Evolutionary conservation across 2,113 vertebrate genomes (phyloP).

Genomic region (Aix galericulata): DNA sequence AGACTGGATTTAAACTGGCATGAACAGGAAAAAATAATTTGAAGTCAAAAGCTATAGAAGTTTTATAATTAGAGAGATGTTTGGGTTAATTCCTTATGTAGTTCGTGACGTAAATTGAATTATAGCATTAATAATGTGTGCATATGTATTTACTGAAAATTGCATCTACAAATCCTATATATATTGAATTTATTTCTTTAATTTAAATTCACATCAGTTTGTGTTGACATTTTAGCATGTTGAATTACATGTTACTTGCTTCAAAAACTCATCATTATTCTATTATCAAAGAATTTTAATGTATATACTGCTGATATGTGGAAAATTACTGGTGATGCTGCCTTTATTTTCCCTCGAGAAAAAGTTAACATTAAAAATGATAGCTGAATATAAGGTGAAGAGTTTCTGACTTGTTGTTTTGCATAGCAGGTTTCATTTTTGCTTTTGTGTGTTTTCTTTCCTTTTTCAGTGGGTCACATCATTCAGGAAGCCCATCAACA

Average conservation of each 20-base stretch:
- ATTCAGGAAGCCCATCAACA: conserved; percentile 89
- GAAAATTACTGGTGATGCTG: neutral
- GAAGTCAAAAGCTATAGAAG: neutral
- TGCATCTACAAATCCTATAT: neutral
- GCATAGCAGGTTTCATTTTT: neutral
- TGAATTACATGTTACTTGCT: neutral
- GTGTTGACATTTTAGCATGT: neutral
- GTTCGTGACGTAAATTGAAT: neutral
- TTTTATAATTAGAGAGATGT: neutral
- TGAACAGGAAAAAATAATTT: neutral
- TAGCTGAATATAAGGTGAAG: neutral
- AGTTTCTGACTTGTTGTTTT: neutral
- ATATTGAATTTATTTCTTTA: neutral
- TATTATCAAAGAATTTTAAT: neutral
- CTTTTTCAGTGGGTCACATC: conserved; percentile 88
- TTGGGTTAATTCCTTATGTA: neutral
- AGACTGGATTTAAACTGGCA: neutral
- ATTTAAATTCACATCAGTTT: neutral
- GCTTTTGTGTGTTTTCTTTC: conserved; percentile 28
- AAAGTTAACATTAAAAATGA: neutral
- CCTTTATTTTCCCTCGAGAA: conserved; percentile 22
- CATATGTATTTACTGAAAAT: neutral
- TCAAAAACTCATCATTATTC: neutral
- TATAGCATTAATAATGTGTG: neutral
- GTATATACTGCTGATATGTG: neutral